Conservation (phyloP, 2,888 invertebrate species). For the Siphonodentalium dalli region DNA sequence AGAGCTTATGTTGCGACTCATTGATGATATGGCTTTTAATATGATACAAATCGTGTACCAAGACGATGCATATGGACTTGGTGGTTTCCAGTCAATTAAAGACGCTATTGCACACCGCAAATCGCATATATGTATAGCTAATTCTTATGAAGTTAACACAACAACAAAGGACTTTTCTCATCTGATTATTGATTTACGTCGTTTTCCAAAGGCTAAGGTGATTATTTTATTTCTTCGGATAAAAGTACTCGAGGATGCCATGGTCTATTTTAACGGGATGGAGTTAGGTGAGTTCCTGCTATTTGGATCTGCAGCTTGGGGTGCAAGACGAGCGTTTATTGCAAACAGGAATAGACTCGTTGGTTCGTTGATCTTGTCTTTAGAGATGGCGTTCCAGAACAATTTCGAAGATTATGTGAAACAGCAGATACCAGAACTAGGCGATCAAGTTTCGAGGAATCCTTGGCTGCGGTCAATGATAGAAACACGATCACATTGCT, state of each 20-base stretch:
- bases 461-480: slow-evolving; percentile 12
- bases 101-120: background rate
- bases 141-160: slow-evolving; percentile 4
- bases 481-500: slow-evolving; percentile 5
- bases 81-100: background rate
- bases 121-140: slow-evolving; percentile 4
- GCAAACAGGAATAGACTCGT: slow-evolving; percentile 6
- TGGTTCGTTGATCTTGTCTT: slow-evolving; percentile 23
- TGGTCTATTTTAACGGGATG: slow-evolving; percentile 4
- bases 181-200: slow-evolving; percentile 16
- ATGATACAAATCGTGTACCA: background rate
- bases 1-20: background rate
- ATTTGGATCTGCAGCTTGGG: slow-evolving; percentile 32
- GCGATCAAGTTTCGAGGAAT: background rate
- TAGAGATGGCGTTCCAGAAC: slow-evolving; percentile 5
- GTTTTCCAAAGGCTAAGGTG: slow-evolving; percentile 23
- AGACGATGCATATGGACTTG: background rate
- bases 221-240: slow-evolving; percentile 28
- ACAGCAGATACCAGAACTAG: background rate
- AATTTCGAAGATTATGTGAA: slow-evolving; percentile 9
- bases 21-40: background rate
- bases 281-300: slow-evolving; percentile 28
- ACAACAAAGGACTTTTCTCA: background rate
- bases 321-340: slow-evolving; percentile 8
- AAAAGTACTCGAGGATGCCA: slow-evolving; percentile 6